phyloP scores from a whole-genome alignment of 1,140 invertebrate species.

The Hyposmocoma kahamanoa region DNA sequence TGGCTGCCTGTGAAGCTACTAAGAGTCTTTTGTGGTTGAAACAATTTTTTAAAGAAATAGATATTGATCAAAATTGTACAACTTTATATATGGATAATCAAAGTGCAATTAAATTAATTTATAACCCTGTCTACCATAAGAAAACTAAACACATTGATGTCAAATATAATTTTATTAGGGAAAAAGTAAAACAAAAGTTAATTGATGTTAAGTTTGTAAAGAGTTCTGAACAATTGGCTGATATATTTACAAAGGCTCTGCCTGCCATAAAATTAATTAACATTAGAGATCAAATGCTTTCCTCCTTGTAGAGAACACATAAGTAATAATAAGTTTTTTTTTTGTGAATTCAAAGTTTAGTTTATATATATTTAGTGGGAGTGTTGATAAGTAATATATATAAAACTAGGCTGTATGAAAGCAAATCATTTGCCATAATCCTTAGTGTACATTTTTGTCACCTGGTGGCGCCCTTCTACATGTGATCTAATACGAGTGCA shows the following conservation, averaged over 20 bases:
- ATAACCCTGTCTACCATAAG: conserved; percentile 6
- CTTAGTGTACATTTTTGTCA: no score
- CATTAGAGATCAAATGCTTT: no score
- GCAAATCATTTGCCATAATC: no score
- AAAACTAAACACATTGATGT: not conserved
- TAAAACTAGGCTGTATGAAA: no score
- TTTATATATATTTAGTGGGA: no score
- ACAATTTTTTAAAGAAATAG: conserved; percentile 8
- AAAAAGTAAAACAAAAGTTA: not conserved
- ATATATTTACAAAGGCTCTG: conserved; percentile 8
- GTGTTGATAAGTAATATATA: no score
- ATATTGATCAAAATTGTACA: conserved; percentile 16
- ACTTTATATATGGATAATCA: conserved; percentile 17
- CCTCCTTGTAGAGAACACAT: no score
- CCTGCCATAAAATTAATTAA: no score
- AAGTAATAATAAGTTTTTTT: no score
- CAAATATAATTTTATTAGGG: not conserved
- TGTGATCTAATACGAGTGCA: no score
- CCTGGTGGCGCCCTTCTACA: no score
- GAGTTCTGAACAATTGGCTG: conserved; percentile 1
- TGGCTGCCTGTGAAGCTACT: not conserved
- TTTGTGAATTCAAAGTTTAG: no score
- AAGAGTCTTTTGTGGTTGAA: not conserved
- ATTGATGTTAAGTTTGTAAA: conserved; percentile 9
- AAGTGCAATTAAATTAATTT: conserved; percentile 7